Percentiles rank a stretch among this genome's conserved stretches.
phyloP scores from a whole-genome alignment of 1,140 invertebrate genomes.

The Oncopeltus fasciatus region DNA sequence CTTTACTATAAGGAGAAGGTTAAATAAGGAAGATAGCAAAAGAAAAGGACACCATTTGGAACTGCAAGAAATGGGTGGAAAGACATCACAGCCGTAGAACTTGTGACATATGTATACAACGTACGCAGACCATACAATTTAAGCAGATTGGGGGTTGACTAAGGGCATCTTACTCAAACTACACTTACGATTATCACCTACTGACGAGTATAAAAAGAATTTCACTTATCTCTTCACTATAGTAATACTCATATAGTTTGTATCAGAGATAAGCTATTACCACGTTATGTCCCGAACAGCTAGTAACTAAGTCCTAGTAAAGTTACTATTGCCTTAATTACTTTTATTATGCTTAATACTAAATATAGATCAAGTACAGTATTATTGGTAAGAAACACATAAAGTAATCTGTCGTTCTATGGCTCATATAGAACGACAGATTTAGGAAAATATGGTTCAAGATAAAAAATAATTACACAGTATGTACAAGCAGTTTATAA shows the following conservation, averaged over 20 bases:
- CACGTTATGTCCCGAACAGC: conserved; percentile 7
- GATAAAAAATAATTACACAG: neutral
- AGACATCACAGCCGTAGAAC: conserved; percentile 2
- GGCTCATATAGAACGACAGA: conserved; percentile 9
- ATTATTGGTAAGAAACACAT: neutral
- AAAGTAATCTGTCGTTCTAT: neutral
- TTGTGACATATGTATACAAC: neutral
- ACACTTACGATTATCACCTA: neutral
- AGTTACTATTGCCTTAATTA: neutral
- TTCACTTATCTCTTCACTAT: neutral
- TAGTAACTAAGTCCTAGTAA: neutral
- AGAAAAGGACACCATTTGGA: no score
- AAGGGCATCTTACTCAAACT: neutral
- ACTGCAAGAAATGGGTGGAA: neutral
- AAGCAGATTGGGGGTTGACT: neutral
- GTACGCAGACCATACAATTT: neutral
- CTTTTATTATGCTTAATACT: neutral
- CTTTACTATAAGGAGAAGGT: no score
- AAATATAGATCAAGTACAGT: neutral
- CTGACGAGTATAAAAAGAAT: conserved; percentile 5
- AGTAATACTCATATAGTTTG: neutral
- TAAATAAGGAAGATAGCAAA: no score
- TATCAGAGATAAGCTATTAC: neutral
- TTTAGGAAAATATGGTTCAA: neutral
- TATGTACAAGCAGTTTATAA: neutral